phyloP scores from a whole-genome alignment of 1,140 invertebrate species.

The Zaprionus africanus region DNA sequence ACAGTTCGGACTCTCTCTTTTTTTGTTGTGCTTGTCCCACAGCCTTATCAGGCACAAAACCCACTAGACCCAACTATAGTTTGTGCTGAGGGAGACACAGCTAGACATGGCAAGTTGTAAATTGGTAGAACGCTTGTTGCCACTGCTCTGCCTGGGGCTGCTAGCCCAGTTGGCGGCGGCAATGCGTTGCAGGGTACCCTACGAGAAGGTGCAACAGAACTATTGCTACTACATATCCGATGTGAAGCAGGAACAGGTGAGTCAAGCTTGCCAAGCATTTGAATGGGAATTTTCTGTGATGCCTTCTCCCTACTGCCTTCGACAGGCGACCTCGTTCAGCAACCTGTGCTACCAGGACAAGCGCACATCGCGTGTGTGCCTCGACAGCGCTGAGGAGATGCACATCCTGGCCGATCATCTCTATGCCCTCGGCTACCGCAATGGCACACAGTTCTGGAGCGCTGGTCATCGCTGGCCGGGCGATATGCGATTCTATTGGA shows the following conservation, averaged over 20 bases:
- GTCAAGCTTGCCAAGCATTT: not conserved
- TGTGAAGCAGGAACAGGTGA: slow-evolving; percentile 52
- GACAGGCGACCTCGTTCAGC: slow-evolving; percentile 65
- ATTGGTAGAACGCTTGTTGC: not conserved
- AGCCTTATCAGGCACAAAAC: not conserved
- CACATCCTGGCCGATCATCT: slow-evolving; percentile 54
- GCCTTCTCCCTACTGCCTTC: no score
- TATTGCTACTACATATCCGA: slow-evolving; percentile 67
- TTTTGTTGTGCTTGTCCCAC: not conserved
- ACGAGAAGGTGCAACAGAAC: slow-evolving; percentile 59
- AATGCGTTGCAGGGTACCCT: slow-evolving; percentile 59
- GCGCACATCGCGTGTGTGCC: slow-evolving; percentile 63
- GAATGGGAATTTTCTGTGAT: no score
- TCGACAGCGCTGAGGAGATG: slow-evolving; percentile 67
- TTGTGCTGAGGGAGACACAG: slow-evolving; percentile 27
- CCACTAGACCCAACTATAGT: not conserved
- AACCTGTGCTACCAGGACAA: slow-evolving; percentile 72
- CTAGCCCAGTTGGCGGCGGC: slow-evolving; percentile 3
- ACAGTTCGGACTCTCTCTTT: not conserved
- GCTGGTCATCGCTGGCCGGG: slow-evolving; percentile 67
- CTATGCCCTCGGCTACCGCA: slow-evolving; percentile 43
- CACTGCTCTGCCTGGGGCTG: not conserved
- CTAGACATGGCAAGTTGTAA: slow-evolving; percentile 5
- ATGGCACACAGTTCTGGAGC: slow-evolving; percentile 69
- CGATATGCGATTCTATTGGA: slow-evolving; percentile 70